Base-by-base conservation (phyloP, 2,113 vertebrate genomes). In the Pygathrix nemaeus region DNA sequence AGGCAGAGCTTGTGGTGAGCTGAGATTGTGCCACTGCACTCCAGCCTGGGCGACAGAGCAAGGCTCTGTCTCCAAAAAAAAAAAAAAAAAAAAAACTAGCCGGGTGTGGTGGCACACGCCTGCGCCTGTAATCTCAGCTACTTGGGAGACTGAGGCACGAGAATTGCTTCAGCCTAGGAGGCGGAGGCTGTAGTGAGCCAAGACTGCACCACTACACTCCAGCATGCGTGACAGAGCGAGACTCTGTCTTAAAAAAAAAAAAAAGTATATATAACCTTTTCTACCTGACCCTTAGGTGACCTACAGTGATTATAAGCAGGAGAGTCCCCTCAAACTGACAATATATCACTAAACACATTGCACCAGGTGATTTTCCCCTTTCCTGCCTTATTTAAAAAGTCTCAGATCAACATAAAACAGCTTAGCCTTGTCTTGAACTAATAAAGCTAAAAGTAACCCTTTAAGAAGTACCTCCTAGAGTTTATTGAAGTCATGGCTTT, bases 341-440 rank as follows among this genome's bases (percentile, higher is more conserved):
- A 3, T 30, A 23, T n/a, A 25, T 50, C 40, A 64, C 6, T 21
- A 14, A 87, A 52, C 55, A 48, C 10, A 0, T n/a, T 2, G 35
- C 21, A 38, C 21, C 13, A 78, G 59, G 25, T 25, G n/a, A 35
- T 25, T 70, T 50, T 12, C 30, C 27, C n/a, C 40, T 59, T 52
- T 84, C 64, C 79, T 64, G 78, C 93, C 43, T 80, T n/a, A 50
- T n/a, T 87, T 64, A 43, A 59, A 66, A 88, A 52, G 3, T 61
- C 59, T 79, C 81, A 90, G 17, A 48, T 55, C 0, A 0, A 30
- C 40, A 78, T n/a, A 32, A 35, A 70, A 70, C 3, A 55, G 25
- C 48, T 55, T 50, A 40, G 38, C 18, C 14, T 52, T 45, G 35
- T 93, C 25, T 30, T 61, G 43, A 59, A 48, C 43, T 38, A n/a